Base-by-base conservation (phyloP, 1,140 invertebrate genomes). In the Solenopsis invicta region DNA sequence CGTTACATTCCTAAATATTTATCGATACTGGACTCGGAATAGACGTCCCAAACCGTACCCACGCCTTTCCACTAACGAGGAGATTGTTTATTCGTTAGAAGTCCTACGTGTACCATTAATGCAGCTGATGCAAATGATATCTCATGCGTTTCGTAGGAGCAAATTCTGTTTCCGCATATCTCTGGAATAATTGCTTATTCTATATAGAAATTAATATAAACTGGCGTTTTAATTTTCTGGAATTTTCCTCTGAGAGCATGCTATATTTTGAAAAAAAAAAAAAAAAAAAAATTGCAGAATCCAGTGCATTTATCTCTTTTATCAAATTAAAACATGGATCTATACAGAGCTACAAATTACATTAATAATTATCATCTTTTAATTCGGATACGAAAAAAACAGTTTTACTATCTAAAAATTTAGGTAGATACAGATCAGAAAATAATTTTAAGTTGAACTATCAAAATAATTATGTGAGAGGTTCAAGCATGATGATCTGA, bases 51-150 rank as follows among this genome's bases (percentile, higher is more conserved):
- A 75, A 84, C 12, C 45, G 45, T 8, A 18, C 41, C 69, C 80
- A 75, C 80, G 80, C n/a, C 13, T 12, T 74, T 74, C 45, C 69
- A 34, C 24, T 34, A 41, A 59, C 61, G 62, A 54, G 45, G 61
- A 66, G 34, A 50, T 81, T 81, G 54, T 71, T 56, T 74, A n/a
- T 45, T 61, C 41, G 41, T 74, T 34, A 41, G 24, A 74, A 81
- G 37, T 74, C 18, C 67, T 24, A 61, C 37, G 24, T 29, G 29
- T 75, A 12, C 24, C 8, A 61, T 41, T 66, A 52, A 41, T 80
- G 24, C 45, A 18, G 24, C 56, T 37, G 37, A 74, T 48, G 80
- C 41, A 61, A 75, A 34, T 84, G 18, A 13, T 21, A 41, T 48
- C 37, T 66, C 18, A n/a, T 71, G 50, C 78, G 13, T 48, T 3